Percentiles rank a stretch among this genome's conserved stretches.
These are phyloP conservation scores for Pelmatolapia mariae DNA, from an alignment of 2,113 vertebrate genomes.

Conservation along the genomic window DNA sequence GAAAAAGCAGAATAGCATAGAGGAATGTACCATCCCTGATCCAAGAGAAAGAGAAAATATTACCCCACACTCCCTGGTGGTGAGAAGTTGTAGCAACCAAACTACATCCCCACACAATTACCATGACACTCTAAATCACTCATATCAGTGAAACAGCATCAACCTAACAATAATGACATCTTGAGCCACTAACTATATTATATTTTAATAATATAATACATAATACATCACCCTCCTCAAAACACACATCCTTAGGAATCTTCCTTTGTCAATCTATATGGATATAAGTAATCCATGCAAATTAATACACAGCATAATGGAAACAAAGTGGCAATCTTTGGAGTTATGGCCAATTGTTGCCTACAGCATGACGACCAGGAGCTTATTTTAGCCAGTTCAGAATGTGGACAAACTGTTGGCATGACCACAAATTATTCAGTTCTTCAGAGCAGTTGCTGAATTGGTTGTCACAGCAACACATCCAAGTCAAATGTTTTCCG, in stretches of 20 bases:
- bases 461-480: background rate
- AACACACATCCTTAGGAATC: background rate
- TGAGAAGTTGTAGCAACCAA: conserved; percentile 31
- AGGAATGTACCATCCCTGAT: conserved; percentile 48
- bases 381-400: background rate
- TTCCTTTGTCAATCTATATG: background rate
- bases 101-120: conserved; percentile 26
- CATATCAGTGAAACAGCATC: conserved; percentile 14
- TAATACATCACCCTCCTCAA: background rate
- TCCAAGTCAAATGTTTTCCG: background rate
- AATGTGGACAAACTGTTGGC: background rate
- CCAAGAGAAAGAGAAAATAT: conserved; percentile 36
- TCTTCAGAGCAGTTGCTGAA: background rate
- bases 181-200: background rate
- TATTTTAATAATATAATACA: background rate
- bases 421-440: background rate
- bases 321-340: background rate
- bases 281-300: background rate
- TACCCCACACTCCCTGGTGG: conserved; percentile 11
- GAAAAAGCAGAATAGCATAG: conserved; percentile 32
- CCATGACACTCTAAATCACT: conserved; percentile 8
- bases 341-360: background rate
- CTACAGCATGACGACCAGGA: background rate
- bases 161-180: conserved; percentile 14
- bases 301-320: background rate